These are phyloP conservation scores for Nothura maculosa DNA, from an alignment of 2,797 vertebrate genomes.

Conservation along the genomic window DNA sequence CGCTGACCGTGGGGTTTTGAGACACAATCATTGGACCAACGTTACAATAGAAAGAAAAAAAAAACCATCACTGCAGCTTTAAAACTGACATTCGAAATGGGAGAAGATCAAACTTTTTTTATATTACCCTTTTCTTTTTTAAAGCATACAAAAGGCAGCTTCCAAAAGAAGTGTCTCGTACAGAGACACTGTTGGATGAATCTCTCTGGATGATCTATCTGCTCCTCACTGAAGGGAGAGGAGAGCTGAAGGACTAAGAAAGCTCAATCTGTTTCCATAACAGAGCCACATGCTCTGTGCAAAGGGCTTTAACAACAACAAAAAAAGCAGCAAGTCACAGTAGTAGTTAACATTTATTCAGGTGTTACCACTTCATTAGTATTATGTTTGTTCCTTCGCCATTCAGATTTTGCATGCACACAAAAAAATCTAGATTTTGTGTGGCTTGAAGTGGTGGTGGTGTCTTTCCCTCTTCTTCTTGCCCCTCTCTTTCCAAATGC, in stretches of 20 bases:
- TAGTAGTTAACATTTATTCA: neutral
- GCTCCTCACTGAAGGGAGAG: neutral
- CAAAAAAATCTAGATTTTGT: neutral
- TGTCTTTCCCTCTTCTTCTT: neutral
- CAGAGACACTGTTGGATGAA: neutral
- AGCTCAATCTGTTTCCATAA: neutral
- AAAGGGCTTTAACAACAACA: neutral
- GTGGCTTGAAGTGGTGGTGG: accelerated
- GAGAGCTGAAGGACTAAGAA: neutral
- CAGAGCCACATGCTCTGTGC: neutral
- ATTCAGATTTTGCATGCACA: neutral
- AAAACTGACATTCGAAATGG: neutral
- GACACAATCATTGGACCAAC: neutral
- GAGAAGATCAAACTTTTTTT: neutral
- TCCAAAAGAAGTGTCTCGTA: neutral
- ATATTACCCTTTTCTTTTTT: neutral
- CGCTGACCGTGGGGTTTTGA: accelerated
- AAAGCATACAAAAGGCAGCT: neutral
- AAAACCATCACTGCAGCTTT: neutral
- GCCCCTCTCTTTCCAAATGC: neutral
- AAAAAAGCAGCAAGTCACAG: neutral
- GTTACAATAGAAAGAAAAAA: neutral
- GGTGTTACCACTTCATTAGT: neutral
- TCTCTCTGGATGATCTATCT: neutral
- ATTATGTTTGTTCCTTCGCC: neutral